Percentiles rank a stretch among this genome's conserved stretches.
Conservation (phyloP, 2,797 vertebrate genomes). For the Schizothorax lantsangensis region DNA sequence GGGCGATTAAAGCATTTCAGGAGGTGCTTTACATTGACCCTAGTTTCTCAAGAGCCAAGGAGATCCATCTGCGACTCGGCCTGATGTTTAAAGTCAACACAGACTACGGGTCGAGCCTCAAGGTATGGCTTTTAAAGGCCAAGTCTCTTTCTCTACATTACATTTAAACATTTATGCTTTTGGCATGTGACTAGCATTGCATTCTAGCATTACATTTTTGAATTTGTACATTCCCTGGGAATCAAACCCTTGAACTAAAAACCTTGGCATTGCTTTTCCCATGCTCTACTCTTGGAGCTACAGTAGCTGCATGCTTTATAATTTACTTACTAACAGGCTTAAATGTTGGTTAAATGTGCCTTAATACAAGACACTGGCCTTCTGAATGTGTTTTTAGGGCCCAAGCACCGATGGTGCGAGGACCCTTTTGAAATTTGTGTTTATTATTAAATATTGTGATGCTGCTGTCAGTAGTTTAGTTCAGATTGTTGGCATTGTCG, state of each 20-base stretch:
- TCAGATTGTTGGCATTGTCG: neutral
- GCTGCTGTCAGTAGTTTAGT: neutral
- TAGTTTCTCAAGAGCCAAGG: slow-evolving; percentile 94
- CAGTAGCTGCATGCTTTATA: neutral
- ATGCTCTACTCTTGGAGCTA: neutral
- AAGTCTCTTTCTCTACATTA: neutral
- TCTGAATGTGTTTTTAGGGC: neutral
- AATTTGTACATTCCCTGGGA: neutral
- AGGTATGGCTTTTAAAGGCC: slow-evolving; percentile 78
- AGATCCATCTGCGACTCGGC: slow-evolving; percentile 97
- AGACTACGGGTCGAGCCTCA: slow-evolving; percentile 96
- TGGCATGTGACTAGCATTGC: neutral
- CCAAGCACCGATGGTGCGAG: neutral
- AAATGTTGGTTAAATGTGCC: neutral
- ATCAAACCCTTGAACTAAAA: neutral
- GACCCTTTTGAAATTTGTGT: neutral
- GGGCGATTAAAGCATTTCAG: slow-evolving; percentile 99
- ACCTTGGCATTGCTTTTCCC: neutral
- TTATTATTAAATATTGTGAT: neutral
- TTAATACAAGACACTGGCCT: neutral
- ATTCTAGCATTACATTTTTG: neutral
- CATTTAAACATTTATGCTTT: neutral
- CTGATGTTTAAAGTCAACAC: slow-evolving; percentile 99
- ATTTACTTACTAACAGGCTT: neutral
- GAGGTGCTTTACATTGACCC: slow-evolving; percentile 98